Percentiles rank a stretch among this genome's conserved stretches.
These are phyloP conservation scores for Conistra vaccinii DNA, from an alignment of 2,888 invertebrate genomes.

Conservation along the genomic window DNA sequence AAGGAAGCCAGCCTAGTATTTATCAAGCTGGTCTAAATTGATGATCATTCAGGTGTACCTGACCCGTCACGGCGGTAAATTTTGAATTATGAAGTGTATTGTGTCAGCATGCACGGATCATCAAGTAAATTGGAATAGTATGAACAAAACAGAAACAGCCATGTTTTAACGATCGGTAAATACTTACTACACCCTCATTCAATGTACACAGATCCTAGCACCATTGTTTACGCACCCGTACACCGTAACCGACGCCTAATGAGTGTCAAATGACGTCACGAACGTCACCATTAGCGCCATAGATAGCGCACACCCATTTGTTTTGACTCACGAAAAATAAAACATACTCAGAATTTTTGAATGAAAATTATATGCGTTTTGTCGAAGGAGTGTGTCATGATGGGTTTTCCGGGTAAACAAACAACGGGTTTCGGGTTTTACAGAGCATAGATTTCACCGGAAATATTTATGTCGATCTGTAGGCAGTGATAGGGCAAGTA, in stretches of 20 bases:
- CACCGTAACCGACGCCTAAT: slow-evolving; percentile 68
- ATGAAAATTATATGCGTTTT: slow-evolving; percentile 47
- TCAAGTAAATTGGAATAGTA: too few relatives aligned
- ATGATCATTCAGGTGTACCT: too few relatives aligned
- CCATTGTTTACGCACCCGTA: slow-evolving; percentile 68
- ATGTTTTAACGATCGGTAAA: neutral
- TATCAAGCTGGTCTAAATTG: too few relatives aligned
- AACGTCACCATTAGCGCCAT: slow-evolving; percentile 70
- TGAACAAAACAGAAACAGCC: neutral
- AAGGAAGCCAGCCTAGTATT: too few relatives aligned
- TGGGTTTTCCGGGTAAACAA: slow-evolving; percentile 42
- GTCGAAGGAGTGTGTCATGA: slow-evolving; percentile 28
- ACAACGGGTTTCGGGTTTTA: too few relatives aligned
- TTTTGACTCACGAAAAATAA: slow-evolving; percentile 59
- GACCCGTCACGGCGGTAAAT: too few relatives aligned
- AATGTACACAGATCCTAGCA: slow-evolving; percentile 63
- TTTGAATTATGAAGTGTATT: too few relatives aligned
- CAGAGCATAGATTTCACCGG: slow-evolving; percentile 12
- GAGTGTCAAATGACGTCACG: slow-evolving; percentile 72
- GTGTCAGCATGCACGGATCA: too few relatives aligned
- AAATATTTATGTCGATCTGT: slow-evolving; percentile 4
- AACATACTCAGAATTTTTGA: slow-evolving; percentile 57
- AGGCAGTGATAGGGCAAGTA: neutral
- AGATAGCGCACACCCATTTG: slow-evolving; percentile 61
- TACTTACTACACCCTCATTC: slow-evolving; percentile 34